Conservation (phyloP, 2,113 vertebrate species). For the Myiopsitta monachus region DNA sequence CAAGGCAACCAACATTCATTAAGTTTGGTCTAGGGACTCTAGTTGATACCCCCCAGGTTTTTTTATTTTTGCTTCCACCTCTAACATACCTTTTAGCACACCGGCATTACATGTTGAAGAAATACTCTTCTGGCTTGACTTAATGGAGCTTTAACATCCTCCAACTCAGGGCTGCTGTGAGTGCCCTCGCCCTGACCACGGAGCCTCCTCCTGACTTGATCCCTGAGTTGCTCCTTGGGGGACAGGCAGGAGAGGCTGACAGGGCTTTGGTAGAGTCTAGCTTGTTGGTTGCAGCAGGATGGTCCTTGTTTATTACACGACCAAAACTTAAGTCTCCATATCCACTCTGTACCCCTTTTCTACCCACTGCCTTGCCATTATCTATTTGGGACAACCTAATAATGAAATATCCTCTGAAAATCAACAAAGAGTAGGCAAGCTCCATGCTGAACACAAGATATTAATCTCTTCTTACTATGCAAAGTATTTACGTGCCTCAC, state of each 20-base stretch:
- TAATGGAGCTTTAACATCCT: background rate
- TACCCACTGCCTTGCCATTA: background rate
- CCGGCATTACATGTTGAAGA: background rate
- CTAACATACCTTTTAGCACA: background rate
- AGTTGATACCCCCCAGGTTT: background rate
- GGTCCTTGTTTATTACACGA: background rate
- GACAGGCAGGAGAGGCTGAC: background rate
- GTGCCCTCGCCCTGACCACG: rapidly evolving
- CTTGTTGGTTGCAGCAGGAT: background rate
- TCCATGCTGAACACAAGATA: background rate
- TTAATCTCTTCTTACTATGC: background rate
- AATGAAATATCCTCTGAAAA: background rate
- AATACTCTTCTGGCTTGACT: background rate
- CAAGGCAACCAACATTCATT: background rate
- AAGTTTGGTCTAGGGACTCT: background rate
- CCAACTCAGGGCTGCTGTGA: background rate
- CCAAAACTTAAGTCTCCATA: background rate
- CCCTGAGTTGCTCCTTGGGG: background rate
- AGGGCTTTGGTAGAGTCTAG: background rate
- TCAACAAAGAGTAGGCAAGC: background rate
- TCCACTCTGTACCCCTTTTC: background rate
- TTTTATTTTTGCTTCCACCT: background rate
- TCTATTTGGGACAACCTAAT: background rate
- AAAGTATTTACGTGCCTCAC: background rate
- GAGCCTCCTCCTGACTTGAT: background rate